phyloP scores from a whole-genome alignment of 2,797 vertebrate species.

The Dendrocincla fuliginosa region DNA sequence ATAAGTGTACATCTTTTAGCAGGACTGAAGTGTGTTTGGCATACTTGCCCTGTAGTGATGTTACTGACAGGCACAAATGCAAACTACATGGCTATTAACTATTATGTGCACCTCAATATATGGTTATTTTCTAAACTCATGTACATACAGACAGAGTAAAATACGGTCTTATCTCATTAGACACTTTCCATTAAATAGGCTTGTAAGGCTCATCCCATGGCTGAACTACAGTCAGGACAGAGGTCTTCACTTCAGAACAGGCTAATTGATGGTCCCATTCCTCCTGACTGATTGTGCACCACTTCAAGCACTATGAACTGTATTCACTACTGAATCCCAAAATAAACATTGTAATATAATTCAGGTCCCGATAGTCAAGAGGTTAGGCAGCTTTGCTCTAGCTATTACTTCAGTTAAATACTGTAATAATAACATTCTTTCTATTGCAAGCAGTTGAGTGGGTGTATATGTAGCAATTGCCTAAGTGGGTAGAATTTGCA shows the following conservation, averaged over 20 bases:
- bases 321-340: background rate
- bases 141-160: background rate
- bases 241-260: background rate
- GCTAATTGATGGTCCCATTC: background rate
- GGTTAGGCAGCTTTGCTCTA: background rate
- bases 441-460: slow-evolving; percentile 19
- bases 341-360: background rate
- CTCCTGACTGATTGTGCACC: background rate
- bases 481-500: slow-evolving; percentile 19
- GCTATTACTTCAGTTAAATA: slow-evolving; percentile 21
- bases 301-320: background rate
- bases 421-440: slow-evolving; percentile 45
- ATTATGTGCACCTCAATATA: background rate
- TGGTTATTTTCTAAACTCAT: background rate
- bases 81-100: background rate
- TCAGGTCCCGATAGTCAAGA: background rate
- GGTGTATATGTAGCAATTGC: slow-evolving; percentile 50
- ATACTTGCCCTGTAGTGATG: background rate
- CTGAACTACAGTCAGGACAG: background rate
- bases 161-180: background rate
- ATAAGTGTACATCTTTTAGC: background rate
- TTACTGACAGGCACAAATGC: background rate
- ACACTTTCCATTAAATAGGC: rapidly evolving
- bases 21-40: background rate
- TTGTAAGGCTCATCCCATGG: background rate